These are phyloP conservation scores for Philereme transversata DNA, from an alignment of 2,888 invertebrate genomes.

Conservation along the genomic window DNA sequence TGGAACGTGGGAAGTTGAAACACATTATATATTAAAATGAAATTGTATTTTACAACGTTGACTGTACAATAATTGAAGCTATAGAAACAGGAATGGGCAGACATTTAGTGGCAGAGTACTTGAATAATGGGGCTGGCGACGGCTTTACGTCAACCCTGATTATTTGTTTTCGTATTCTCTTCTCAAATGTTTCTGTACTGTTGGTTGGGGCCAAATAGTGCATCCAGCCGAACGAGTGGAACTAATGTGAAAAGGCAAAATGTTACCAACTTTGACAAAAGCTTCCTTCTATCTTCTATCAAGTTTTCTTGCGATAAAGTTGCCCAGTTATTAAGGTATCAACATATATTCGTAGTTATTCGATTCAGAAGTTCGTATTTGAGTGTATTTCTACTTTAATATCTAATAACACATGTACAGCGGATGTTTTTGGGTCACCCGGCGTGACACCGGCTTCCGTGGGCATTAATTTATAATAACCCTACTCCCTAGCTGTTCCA, in stretches of 20 bases:
- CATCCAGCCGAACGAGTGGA: no score
- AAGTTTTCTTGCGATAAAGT: background rate
- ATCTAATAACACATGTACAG: conserved; percentile 32
- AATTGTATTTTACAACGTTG: no score
- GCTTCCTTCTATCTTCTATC: background rate
- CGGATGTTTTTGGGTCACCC: conserved; percentile 60
- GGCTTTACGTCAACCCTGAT: background rate
- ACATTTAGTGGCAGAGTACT: conserved; percentile 6
- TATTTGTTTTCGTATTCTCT: background rate
- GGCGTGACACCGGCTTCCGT: conserved; percentile 41
- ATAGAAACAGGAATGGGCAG: background rate
- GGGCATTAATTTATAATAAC: conserved; percentile 41
- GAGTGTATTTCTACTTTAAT: conserved; percentile 5
- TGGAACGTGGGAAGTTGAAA: no score
- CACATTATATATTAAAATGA: no score
- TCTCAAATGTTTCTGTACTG: background rate
- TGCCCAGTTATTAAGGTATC: background rate
- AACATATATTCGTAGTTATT: background rate
- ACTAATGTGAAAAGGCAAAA: no score
- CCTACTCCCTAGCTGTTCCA: conserved; percentile 24
- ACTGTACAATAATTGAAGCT: background rate
- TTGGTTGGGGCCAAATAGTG: no score
- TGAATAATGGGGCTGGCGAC: conserved; percentile 1
- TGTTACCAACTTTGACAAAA: background rate
- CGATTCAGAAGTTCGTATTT: background rate